Evolutionary conservation across 2,888 invertebrate genomes (phyloP).

Genomic region (Nasonia oneida): DNA sequence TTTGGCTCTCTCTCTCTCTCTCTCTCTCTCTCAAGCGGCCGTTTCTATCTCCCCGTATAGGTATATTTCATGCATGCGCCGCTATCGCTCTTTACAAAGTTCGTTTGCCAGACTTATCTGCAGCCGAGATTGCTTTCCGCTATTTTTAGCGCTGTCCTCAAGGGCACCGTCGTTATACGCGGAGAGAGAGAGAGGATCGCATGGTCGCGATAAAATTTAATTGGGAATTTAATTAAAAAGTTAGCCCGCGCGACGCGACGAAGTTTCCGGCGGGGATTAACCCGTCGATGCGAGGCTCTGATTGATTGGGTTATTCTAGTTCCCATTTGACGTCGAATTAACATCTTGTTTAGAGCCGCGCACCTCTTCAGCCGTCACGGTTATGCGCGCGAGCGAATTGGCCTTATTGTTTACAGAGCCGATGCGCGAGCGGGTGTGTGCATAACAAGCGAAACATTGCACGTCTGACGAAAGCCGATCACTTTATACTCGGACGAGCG

Average conservation of each 20-base stretch:
- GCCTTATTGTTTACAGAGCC: not conserved
- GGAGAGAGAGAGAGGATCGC: not conserved
- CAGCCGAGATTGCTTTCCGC: not conserved
- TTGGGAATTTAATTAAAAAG: constrained; percentile 36
- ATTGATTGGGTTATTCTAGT: constrained; percentile 6
- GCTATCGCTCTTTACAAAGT: not conserved
- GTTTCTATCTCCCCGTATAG: not conserved
- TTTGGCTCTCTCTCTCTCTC: not conserved
- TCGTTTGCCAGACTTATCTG: constrained; percentile 15
- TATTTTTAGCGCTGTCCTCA: not conserved
- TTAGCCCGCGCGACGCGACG: constrained; percentile 1
- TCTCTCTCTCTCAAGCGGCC: no score
- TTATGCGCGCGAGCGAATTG: not conserved
- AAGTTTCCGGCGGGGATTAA: not conserved
- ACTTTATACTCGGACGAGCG: not conserved
- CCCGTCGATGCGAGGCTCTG: not conserved
- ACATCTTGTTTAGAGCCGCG: not conserved
- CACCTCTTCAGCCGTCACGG: not conserved
- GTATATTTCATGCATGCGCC: not conserved
- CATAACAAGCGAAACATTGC: not conserved
- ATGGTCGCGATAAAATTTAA: constrained; percentile 4
- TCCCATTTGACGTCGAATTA: constrained; percentile 20
- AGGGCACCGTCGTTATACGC: not conserved
- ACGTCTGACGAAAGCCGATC: not conserved
- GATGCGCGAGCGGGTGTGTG: no score